Evolutionary conservation across 2,888 invertebrate species (phyloP), one percentile per base, ranked within the genome.

Genomic region (Drosophila acutilabella): DNA sequence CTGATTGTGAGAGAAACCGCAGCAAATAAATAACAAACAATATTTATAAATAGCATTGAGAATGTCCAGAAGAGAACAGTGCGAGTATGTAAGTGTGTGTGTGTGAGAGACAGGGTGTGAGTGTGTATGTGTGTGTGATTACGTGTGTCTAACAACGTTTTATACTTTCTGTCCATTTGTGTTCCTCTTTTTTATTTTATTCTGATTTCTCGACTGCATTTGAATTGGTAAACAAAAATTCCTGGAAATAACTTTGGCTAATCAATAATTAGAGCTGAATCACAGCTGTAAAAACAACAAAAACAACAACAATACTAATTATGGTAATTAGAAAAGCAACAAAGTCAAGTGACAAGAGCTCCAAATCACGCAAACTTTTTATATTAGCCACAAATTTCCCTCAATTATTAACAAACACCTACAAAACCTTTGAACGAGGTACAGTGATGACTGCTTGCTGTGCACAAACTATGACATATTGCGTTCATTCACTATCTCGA

Each of bases 291-390:
- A 36, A 26, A 45, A 59, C 10, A 53, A 20, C 54, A 71, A 53
- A n/a, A 38, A 61, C 56, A 41, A 44, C 23, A 26, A 16, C 53
- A 33, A 41, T 11, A 30, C n/a, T 23, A 18, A 14, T 13, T 20
- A 7, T 60, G 80, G 74, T 74, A 82, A 80, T 81, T 86, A 82
- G 65, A 64, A 74, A 71, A 77, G 56, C 61, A 62, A 64, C 57
- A 51, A 18, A 16, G 13, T 26, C 26, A 53, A 14, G 40, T 38
- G 72, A 71, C 56, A 76, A 54, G 42, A 33, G 56, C 38, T 40
- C 42, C 52, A 64, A 67, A 64, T 67, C 77, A 76, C 78, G 74
- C 76, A 78, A 78, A 13, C 13, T 13, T 30, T 45, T 45, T 54
- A 10, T 41, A 36, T 33, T 33, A 30, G 20, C 38, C 42, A 30